phyloP scores from a whole-genome alignment of 2,113 vertebrate genomes.

The Scartelaos histophorus region DNA sequence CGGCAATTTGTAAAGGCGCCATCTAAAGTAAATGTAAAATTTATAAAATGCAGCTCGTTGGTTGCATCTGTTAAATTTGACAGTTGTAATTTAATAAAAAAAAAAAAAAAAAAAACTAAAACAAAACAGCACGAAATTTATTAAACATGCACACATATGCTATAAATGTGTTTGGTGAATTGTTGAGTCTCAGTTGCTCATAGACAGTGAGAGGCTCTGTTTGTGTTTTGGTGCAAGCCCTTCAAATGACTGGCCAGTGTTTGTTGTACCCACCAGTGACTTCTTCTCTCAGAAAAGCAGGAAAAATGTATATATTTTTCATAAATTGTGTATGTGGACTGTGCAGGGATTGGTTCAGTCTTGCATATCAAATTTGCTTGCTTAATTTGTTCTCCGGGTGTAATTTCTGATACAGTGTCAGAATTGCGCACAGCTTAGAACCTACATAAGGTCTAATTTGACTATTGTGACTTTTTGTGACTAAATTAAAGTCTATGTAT shows the following conservation, averaged over 20 bases:
- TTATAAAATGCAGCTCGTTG: not conserved
- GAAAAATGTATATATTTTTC: not conserved
- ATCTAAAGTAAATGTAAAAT: constrained; percentile 14
- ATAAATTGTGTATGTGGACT: not conserved
- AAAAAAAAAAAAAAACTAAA: too few relatives aligned
- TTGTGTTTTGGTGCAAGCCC: not conserved
- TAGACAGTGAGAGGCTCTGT: not conserved
- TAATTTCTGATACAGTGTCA: too few relatives aligned
- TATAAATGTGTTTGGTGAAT: not conserved
- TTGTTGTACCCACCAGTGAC: not conserved
- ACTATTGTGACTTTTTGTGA: not conserved
- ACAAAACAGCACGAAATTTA: not conserved
- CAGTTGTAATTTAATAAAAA: not conserved
- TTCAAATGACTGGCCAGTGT: not conserved
- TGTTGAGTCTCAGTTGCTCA: not conserved
- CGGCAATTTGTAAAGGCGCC: constrained; percentile 30
- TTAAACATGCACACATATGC: not conserved
- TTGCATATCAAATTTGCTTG: not conserved
- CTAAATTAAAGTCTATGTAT: not conserved
- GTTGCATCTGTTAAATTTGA: constrained; percentile 1
- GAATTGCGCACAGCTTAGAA: too few relatives aligned
- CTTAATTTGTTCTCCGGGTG: not conserved
- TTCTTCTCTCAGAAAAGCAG: not conserved
- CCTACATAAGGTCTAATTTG: not conserved
- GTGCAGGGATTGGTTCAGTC: not conserved